Evolutionary conservation across 92 coral and sea anemone species (phyloP).

Genomic region (Porites divaricata): DNA sequence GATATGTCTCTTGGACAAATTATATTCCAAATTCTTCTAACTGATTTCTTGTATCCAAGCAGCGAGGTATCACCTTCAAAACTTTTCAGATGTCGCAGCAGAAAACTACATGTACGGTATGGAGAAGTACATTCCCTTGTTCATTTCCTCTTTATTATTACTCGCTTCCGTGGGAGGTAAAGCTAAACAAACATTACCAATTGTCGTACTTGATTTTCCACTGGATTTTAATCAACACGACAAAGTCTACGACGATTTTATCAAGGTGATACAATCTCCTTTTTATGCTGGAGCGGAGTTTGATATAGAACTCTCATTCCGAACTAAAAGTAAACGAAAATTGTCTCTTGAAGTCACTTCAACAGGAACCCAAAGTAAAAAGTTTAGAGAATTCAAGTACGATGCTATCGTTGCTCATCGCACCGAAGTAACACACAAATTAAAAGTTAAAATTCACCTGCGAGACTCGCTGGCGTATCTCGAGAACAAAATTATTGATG

Average conservation of each 20-base stretch:
- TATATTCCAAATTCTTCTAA: slow-evolving; percentile 36
- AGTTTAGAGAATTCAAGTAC: slow-evolving; percentile 67
- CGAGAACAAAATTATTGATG: slow-evolving; percentile 78
- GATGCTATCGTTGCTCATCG: slow-evolving; percentile 46
- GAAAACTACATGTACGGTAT: background rate
- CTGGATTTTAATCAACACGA: slow-evolving; percentile 35
- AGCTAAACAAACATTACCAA: slow-evolving; percentile 15
- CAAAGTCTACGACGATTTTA: slow-evolving; percentile 68
- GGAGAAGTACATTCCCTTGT: slow-evolving; percentile 25
- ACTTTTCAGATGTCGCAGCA: slow-evolving; percentile 11
- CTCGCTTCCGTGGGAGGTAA: background rate
- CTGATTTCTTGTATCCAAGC: slow-evolving; percentile 40
- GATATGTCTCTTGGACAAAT: background rate
- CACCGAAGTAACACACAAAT: slow-evolving; percentile 58
- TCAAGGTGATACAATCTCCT: slow-evolving; percentile 59
- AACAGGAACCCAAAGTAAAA: slow-evolving; percentile 51
- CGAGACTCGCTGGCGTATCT: slow-evolving; percentile 79
- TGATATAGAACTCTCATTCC: slow-evolving; percentile 57
- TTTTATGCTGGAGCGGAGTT: slow-evolving; percentile 54
- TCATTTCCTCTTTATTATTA: slow-evolving; percentile 24
- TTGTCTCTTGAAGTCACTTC: slow-evolving; percentile 73
- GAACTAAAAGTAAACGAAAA: slow-evolving; percentile 66
- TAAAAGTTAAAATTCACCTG: slow-evolving; percentile 56
- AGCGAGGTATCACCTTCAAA: background rate
- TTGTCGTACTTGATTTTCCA: slow-evolving; percentile 33